These are phyloP conservation scores for Antheraea assamensis DNA, from an alignment of 2,888 invertebrate species.

Conservation along the genomic window DNA sequence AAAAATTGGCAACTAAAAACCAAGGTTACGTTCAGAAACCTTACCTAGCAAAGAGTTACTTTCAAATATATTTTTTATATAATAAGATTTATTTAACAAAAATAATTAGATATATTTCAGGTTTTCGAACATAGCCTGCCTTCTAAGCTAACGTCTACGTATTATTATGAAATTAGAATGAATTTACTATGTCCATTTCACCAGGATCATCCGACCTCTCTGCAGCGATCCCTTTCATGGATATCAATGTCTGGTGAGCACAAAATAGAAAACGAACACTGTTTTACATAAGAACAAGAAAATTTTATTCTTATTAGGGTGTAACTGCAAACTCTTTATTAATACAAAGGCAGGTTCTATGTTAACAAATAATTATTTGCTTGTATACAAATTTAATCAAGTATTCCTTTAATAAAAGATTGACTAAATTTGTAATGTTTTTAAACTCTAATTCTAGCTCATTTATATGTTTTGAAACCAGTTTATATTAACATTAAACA, in stretches of 20 bases:
- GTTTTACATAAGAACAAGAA: constrained; percentile 23
- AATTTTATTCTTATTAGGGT: constrained; percentile 20
- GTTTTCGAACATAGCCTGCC: constrained; percentile 81
- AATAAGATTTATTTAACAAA: constrained; percentile 9
- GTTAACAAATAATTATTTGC: constrained; percentile 22
- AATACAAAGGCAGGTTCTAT: constrained; percentile 35
- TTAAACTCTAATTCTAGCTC: neutral
- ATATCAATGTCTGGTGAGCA: constrained; percentile 70
- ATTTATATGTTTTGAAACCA: neutral
- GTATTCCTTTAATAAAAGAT: neutral
- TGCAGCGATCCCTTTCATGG: constrained; percentile 76
- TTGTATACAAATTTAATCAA: neutral
- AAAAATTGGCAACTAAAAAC: constrained; percentile 35
- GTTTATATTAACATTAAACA: neutral
- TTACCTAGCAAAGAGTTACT: constrained; percentile 41
- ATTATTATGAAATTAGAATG: constrained; percentile 50
- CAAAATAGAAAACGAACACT: constrained; percentile 60
- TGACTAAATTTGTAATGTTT: constrained; percentile 1
- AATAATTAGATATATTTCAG: constrained; percentile 41
- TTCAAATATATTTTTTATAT: constrained; percentile 40
- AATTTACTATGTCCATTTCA: constrained; percentile 72
- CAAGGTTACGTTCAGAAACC: constrained; percentile 81
- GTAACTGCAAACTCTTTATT: constrained; percentile 23
- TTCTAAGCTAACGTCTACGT: constrained; percentile 66
- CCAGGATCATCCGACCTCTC: constrained; percentile 68